Evolutionary conservation across 1,140 invertebrate species (phyloP), one percentile per base, ranked within the genome.

Genomic region (Caenorhabditis briggsae): DNA sequence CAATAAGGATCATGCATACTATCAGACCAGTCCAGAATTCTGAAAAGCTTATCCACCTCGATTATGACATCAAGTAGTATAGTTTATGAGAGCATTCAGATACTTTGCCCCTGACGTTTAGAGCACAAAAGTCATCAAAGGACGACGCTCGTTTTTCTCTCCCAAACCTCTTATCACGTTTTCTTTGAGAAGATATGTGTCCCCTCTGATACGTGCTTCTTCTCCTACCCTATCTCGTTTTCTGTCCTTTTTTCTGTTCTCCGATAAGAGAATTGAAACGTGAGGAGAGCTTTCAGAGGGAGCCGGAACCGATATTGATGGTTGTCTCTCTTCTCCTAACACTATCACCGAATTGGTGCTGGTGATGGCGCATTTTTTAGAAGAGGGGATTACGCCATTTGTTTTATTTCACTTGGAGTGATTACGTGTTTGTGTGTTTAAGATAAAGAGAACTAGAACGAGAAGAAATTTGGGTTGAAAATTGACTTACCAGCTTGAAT

Each of bases 11-110:
- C 43, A 90, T 82, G 11, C 85, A 85, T 18, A 91, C 70, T 5
- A 89, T 41, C 8, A 92, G 58, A 20, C 90, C 90, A n/a, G 83
- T 43, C 59, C 70, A 89, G 78, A 91, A 92, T 25, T 86, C 90
- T 88, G 70, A 82, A 91, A 89, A 8, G 5, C 16, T 1, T 53
- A 53, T 53, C 5, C n/a, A n/a, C n/a, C n/a, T n/a, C 50, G 5
- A 53, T 5, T 53, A 53, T 3, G 33, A 33, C 1, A 2, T 53
- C 50, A 12, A 12, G 50, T 18, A 53, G 50, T 53, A 18, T 53
- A 53, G 50, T 53, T 11, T 53, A 53, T 58, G 18, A n/a, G 56
- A 58, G 18, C 14, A 58, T 58, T n/a, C 12, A 61, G 7, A 61
- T 25, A 61, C 59, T 61, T 61, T 61, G 59, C 23, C 20, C 59